phyloP scores from a whole-genome alignment of 2,113 vertebrate species.

The Arenaria interpres region DNA sequence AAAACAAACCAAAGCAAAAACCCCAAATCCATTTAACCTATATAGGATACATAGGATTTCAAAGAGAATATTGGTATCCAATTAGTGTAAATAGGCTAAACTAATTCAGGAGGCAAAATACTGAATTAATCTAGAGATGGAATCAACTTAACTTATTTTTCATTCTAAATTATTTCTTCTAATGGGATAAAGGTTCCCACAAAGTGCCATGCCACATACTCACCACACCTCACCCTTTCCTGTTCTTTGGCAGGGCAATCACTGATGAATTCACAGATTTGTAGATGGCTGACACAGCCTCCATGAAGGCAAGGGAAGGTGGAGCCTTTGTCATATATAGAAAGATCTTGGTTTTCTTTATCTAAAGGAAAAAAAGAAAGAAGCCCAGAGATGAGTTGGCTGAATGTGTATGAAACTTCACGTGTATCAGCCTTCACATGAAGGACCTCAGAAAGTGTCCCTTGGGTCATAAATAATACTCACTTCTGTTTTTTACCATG shows the following conservation, averaged over 20 bases:
- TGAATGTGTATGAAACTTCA: neutral
- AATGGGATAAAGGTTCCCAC: neutral
- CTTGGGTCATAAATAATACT: neutral
- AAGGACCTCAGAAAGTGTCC: neutral
- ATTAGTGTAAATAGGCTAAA: neutral
- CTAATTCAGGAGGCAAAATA: neutral
- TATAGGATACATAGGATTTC: neutral
- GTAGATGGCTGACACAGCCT: constrained; percentile 78
- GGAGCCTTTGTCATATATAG: constrained; percentile 24
- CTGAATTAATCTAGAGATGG: neutral
- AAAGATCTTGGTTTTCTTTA: constrained; percentile 38
- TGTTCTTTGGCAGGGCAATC: constrained; percentile 82
- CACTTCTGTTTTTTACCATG: neutral
- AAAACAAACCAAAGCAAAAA: neutral
- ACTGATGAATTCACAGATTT: constrained; percentile 82
- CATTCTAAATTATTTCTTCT: neutral
- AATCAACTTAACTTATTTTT: neutral
- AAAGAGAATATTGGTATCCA: neutral
- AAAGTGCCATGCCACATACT: neutral
- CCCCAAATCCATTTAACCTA: neutral
- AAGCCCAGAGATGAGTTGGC: neutral
- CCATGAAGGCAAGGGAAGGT: constrained; percentile 76
- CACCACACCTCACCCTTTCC: constrained; percentile 82
- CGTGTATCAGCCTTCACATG: accelerated
- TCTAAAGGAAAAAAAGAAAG: neutral